Conservation (phyloP, 2,113 vertebrate species). For the Melanotaenia duboulayi region DNA sequence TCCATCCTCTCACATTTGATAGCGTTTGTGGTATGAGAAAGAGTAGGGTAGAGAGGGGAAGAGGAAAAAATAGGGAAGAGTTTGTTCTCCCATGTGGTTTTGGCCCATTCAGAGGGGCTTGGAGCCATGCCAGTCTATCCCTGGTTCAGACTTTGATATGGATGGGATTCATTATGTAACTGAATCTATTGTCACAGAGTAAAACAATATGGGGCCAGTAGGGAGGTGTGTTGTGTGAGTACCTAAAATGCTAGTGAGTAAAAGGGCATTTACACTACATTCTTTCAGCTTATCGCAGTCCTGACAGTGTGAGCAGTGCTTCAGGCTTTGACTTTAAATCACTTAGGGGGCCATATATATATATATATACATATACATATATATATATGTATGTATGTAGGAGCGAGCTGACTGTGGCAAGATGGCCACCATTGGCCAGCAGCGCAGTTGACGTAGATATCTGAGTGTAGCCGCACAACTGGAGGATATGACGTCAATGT, state of each 20-base stretch:
- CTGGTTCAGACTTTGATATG: constrained; percentile 77
- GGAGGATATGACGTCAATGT: too few species aligned
- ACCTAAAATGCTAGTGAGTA: constrained; percentile 34
- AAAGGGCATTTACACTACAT: constrained; percentile 24
- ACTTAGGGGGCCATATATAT: too few species aligned
- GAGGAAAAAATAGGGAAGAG: constrained; percentile 54
- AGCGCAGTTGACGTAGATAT: too few species aligned
- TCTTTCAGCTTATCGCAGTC: constrained; percentile 39
- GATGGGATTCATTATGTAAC: constrained; percentile 81
- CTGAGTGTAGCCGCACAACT: too few species aligned
- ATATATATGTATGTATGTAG: too few species aligned
- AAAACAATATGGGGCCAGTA: constrained; percentile 70
- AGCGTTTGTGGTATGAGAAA: constrained; percentile 75
- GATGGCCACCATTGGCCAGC: too few species aligned
- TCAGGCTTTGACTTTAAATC: constrained; percentile 16
- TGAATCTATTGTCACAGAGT: constrained; percentile 78
- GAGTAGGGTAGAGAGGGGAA: constrained; percentile 57
- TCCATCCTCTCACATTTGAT: constrained; percentile 74
- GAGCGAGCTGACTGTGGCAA: too few species aligned
- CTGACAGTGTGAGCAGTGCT: constrained; percentile 35
- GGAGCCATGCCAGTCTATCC: constrained; percentile 72
- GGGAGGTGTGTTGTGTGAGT: constrained; percentile 51
- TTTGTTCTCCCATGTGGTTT: constrained; percentile 80
- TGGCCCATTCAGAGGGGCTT: constrained; percentile 71
- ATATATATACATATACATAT: too few species aligned